Conservation (phyloP, 2,113 vertebrate genomes). For the Melanerpes aurifrons region DNA sequence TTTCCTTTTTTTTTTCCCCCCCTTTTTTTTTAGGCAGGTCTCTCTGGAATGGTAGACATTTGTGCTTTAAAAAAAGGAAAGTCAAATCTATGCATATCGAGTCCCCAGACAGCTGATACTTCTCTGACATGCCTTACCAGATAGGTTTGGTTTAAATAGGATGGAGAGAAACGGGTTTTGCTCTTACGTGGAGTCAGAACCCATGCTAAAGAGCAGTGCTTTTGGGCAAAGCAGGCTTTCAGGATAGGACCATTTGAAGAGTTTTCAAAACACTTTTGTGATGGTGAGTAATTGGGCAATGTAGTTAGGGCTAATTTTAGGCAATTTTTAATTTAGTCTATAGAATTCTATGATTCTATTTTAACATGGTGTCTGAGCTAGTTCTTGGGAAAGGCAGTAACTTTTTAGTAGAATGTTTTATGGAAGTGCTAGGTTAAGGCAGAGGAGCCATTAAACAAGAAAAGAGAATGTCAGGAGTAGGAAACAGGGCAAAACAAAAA, state of each 20-base stretch:
- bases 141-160: neutral
- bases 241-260: neutral
- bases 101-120: constrained; percentile 10
- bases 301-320: neutral
- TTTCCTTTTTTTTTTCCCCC: neutral
- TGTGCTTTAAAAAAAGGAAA: constrained; percentile 19
- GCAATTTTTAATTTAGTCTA: neutral
- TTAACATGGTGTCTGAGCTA: neutral
- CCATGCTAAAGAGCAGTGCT: neutral
- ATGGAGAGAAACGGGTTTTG: neutral
- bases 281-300: neutral
- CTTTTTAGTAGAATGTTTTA: neutral
- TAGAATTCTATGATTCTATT: neutral
- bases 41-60: constrained; percentile 59
- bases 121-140: neutral
- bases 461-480: neutral
- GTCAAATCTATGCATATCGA: neutral
- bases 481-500: neutral
- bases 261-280: neutral
- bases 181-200: neutral
- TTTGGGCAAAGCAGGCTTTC: neutral
- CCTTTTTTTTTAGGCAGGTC: neutral
- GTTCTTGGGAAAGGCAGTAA: neutral
- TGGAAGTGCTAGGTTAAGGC: neutral
- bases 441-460: neutral